Evolutionary conservation across 2,888 invertebrate genomes (phyloP).

Genomic region (Plebejus anna): DNA sequence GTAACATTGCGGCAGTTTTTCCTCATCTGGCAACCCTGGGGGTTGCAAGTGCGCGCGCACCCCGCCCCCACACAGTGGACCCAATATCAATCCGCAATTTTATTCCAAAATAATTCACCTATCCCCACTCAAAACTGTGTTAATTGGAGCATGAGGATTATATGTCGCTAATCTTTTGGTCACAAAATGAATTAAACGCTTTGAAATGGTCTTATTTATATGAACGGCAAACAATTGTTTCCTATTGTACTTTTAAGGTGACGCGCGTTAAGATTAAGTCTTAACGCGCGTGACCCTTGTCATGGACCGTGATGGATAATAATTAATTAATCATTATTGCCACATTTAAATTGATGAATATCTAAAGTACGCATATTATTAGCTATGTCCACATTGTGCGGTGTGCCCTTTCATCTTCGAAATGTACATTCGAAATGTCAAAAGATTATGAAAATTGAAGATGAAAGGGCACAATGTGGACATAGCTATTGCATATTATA

Average conservation of each 20-base stretch:
- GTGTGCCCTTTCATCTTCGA: too few relatives aligned
- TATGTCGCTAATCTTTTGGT: neutral
- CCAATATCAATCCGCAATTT: conserved; percentile 72
- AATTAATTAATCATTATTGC: neutral
- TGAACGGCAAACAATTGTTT: neutral
- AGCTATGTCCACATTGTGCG: too few relatives aligned
- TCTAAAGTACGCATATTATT: too few relatives aligned
- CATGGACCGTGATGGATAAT: neutral
- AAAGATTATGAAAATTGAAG: too few relatives aligned
- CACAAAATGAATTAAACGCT: neutral
- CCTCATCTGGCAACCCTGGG: conserved; percentile 7
- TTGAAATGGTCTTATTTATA: neutral
- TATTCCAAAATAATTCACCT: conserved; percentile 61
- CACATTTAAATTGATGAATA: too few relatives aligned
- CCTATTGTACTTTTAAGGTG: neutral
- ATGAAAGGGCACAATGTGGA: too few relatives aligned
- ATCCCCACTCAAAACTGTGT: conserved; percentile 50
- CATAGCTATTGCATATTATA: too few relatives aligned
- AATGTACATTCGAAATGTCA: too few relatives aligned
- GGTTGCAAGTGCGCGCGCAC: conserved; percentile 70
- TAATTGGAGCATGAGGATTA: conserved; percentile 30
- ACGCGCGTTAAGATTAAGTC: neutral
- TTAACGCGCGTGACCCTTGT: neutral
- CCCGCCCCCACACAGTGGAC: conserved; percentile 69
- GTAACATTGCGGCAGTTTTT: neutral